These are phyloP conservation scores for Cheilinus undulatus DNA, from an alignment of 2,113 vertebrate species.

Conservation along the genomic window DNA sequence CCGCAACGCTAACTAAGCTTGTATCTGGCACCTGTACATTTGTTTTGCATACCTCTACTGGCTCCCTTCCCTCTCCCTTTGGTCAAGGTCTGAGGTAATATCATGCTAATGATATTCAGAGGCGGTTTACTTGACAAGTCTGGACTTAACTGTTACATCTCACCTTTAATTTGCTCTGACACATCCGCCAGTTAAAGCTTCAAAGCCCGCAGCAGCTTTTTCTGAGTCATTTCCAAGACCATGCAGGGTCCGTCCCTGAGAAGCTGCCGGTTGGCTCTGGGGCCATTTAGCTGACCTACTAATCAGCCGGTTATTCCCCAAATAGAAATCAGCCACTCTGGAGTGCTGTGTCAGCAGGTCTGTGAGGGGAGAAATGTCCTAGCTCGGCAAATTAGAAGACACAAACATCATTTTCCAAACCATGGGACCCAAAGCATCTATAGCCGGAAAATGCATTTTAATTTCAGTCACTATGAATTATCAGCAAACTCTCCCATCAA, in stretches of 20 bases:
- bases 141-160: slow-evolving; percentile 52
- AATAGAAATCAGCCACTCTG: slow-evolving; percentile 44
- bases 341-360: slow-evolving; percentile 44
- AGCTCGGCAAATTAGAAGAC: slow-evolving; percentile 40
- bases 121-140: slow-evolving; percentile 33
- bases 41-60: slow-evolving; percentile 40
- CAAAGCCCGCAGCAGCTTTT: slow-evolving; percentile 41
- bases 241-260: neutral
- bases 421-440: slow-evolving; percentile 12
- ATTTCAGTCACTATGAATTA: neutral
- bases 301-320: slow-evolving; percentile 55
- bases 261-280: slow-evolving; percentile 11
- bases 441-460: neutral
- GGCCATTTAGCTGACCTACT: slow-evolving; percentile 55
- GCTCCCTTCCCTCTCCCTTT: slow-evolving; percentile 5
- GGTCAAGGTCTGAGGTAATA: slow-evolving; percentile 50
- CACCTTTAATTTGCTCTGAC: slow-evolving; percentile 60
- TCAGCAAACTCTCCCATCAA: neutral
- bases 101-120: slow-evolving; percentile 67
- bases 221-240: slow-evolving; percentile 30
- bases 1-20: slow-evolving; percentile 22
- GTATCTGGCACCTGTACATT: slow-evolving; percentile 49
- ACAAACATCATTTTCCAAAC: slow-evolving; percentile 18
- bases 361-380: slow-evolving; percentile 22
- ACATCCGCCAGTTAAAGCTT: slow-evolving; percentile 38